These are phyloP conservation scores for Seladonia tumulorum DNA, from an alignment of 2,888 invertebrate species.

Conservation along the genomic window DNA sequence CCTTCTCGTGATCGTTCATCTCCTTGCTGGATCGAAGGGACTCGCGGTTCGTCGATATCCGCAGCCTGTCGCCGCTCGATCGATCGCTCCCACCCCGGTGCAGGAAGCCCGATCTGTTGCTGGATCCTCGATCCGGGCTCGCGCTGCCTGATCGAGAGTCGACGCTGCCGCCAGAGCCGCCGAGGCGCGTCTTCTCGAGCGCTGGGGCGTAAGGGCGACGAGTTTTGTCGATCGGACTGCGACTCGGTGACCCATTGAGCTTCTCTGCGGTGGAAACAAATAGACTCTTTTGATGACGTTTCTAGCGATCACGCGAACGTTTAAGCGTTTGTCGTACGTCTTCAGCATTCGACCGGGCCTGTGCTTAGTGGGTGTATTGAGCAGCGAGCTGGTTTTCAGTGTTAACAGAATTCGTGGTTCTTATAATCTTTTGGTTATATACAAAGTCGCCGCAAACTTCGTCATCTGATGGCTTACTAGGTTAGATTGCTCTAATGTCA, in stretches of 20 bases:
- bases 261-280: constrained; percentile 69
- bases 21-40: constrained; percentile 77
- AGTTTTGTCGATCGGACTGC: constrained; percentile 85
- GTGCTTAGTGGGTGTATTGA: no score
- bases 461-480: no score
- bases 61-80: constrained; percentile 78
- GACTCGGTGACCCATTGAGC: constrained; percentile 80
- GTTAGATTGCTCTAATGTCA: no score
- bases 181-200: constrained; percentile 80
- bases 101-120: constrained; percentile 72
- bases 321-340: background rate
- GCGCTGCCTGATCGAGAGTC: constrained; percentile 82
- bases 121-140: constrained; percentile 79
- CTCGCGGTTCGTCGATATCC: constrained; percentile 79
- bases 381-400: no score
- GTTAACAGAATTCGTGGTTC: no score
- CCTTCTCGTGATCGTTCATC: constrained; percentile 77
- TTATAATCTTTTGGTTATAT: no score
- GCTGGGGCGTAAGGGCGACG: constrained; percentile 83
- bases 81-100: constrained; percentile 80
- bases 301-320: background rate
- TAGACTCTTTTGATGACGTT: background rate
- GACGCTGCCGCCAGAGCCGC: constrained; percentile 81
- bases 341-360: no score
- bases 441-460: no score